Base-by-base conservation (phyloP, 2,888 invertebrate species). In the Nipponacmea schrenckii region DNA sequence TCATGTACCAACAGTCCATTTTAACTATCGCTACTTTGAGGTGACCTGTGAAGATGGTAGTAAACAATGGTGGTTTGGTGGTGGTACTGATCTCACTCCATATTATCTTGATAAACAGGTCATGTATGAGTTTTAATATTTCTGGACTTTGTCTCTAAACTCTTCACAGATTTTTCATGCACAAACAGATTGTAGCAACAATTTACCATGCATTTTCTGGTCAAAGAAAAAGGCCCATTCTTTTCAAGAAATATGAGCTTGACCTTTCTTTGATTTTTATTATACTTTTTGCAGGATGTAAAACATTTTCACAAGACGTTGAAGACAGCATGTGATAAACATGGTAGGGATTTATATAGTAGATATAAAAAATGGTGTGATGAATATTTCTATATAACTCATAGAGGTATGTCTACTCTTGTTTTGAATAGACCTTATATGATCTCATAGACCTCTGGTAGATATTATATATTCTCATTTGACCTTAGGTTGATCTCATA, bases 341-440 rank as follows among this genome's bases (percentile, higher is more conserved):
- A 96, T 85, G 92, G 95, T 85, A 88, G 90, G 31, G 89, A 91
- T 0, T 96, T 95, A 86, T 98, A 98, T 87, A 91, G 92, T 0
- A 93, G 91, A 84, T 98, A 94, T 89, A 98, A 98, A 88, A 94
- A 95, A 85, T 97, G 97, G 97, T 98, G 98, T 87, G 98, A 98
- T 86, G 94, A 96, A 73, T 98, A 98, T 87, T 98, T 98, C 89
- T 90, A 91, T 73, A 94, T 98, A 78, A 92, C 92, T 1, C 97
- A 97, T 88, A 92, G 98, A 79, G 94, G 91, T 90, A 82, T 10
- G 10, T 39, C 39, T 8, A 39, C 39, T 39, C 10, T n/a, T n/a
- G n/a, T n/a, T n/a, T n/a, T n/a, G n/a, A 10, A 39, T 2, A 39
- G 39, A 39, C 39, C 10, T 39, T 39, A 4, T 31, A 7, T 31